Evolutionary conservation across 2,113 vertebrate genomes (phyloP).

Genomic region (Ochotona princeps): DNA sequence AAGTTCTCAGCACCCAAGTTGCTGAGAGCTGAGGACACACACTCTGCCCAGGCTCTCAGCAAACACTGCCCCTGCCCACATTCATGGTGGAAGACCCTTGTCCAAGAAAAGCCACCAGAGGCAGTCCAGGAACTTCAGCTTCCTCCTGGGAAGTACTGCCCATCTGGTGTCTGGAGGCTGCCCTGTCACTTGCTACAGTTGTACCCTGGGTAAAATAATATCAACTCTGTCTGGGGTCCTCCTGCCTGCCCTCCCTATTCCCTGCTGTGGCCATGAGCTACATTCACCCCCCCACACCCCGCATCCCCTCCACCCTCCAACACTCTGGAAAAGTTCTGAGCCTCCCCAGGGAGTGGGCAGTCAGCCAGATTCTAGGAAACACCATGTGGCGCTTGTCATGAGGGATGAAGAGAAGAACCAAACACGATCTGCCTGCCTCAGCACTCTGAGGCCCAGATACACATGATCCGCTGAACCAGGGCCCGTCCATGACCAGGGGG

Average conservation of each 20-base stretch:
- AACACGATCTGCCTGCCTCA: slow-evolving; percentile 77
- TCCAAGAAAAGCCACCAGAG: background rate
- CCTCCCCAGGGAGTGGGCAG: slow-evolving; percentile 23
- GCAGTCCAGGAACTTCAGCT: background rate
- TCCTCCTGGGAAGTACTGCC: background rate
- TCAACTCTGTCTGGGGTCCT: background rate
- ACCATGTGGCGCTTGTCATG: slow-evolving; percentile 54
- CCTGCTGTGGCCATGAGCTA: background rate
- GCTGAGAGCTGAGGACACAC: background rate
- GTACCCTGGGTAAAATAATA: background rate
- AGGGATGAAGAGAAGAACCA: slow-evolving; percentile 64
- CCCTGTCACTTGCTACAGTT: background rate
- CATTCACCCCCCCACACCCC: no score
- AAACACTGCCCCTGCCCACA: background rate
- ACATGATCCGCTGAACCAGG: slow-evolving; percentile 79
- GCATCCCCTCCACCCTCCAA: no score
- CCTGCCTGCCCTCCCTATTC: background rate
- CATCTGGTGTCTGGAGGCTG: background rate
- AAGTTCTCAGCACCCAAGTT: background rate
- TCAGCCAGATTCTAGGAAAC: slow-evolving; percentile 62
- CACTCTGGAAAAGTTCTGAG: background rate
- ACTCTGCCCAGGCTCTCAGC: background rate
- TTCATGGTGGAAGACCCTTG: background rate
- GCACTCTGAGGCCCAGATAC: slow-evolving; percentile 71
- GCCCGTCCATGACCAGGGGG: background rate